phyloP scores from a whole-genome alignment of 2,888 invertebrate species.

The Xestia c-nigrum region DNA sequence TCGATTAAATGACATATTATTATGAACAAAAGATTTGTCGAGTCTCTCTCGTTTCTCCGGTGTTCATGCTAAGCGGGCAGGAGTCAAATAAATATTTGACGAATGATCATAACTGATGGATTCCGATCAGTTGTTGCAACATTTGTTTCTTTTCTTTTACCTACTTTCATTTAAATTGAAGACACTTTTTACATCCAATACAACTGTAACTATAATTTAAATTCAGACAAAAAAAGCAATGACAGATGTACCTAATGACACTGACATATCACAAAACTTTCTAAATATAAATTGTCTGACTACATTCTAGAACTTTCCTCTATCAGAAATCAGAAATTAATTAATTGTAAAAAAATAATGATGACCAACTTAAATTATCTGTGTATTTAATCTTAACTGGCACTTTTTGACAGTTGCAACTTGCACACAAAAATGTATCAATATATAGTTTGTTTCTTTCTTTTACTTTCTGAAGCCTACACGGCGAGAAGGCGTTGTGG shows the following conservation, averaged over 20 bases:
- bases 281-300: conserved; percentile 20
- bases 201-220: conserved; percentile 28
- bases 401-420: neutral
- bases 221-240: conserved; percentile 31
- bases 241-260: conserved; percentile 21
- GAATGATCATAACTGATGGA: too few relatives aligned
- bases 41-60: too few relatives aligned
- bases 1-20: too few relatives aligned
- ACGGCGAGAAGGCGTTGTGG: too few relatives aligned
- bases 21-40: too few relatives aligned
- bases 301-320: conserved; percentile 1
- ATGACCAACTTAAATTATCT: neutral
- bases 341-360: neutral
- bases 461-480: too few relatives aligned
- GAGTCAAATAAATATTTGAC: neutral
- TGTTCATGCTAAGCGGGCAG: too few relatives aligned
- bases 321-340: neutral
- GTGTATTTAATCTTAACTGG: neutral
- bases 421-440: too few relatives aligned
- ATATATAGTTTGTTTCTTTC: too few relatives aligned
- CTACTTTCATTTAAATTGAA: conserved; percentile 30
- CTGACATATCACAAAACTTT: conserved; percentile 27
- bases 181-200: conserved; percentile 24
- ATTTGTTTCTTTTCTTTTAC: neutral
- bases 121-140: neutral